Conservation (phyloP, 2,888 invertebrate species). For the Polyploca ridens region DNA sequence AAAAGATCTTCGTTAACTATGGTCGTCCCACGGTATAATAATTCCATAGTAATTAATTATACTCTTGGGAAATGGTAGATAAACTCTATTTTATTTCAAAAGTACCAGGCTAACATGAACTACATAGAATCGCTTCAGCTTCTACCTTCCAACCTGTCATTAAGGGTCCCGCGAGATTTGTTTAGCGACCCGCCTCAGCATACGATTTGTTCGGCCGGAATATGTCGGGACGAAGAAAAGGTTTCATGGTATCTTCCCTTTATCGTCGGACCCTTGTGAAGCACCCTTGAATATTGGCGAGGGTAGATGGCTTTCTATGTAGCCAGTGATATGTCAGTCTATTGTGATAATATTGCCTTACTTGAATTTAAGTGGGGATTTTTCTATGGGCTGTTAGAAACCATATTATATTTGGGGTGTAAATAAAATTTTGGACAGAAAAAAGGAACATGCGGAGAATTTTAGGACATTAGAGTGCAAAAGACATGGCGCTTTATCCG, state of each 20-base stretch:
- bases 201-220: conserved; percentile 24
- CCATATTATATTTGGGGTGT: conserved; percentile 4
- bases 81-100: no score
- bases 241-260: conserved; percentile 16
- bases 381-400: conserved; percentile 10
- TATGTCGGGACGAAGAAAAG: conserved; percentile 13
- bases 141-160: neutral
- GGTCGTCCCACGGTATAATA: neutral
- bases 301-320: conserved; percentile 5
- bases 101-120: neutral
- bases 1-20: no score
- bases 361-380: conserved; percentile 23
- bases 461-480: no score
- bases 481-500: no score
- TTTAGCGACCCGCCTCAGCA: conserved; percentile 19
- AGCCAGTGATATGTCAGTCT: conserved; percentile 6
- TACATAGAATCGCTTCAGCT: neutral
- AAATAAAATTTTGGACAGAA: no score
- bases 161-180: conserved; percentile 20
- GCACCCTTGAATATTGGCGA: conserved; percentile 26
- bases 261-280: conserved; percentile 19
- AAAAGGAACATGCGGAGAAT: no score
- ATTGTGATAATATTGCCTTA: conserved; percentile 7
- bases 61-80: neutral
- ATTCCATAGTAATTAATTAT: neutral